phyloP scores from a whole-genome alignment of 2,797 vertebrate genomes.

The Melanotaenia pygmaea region DNA sequence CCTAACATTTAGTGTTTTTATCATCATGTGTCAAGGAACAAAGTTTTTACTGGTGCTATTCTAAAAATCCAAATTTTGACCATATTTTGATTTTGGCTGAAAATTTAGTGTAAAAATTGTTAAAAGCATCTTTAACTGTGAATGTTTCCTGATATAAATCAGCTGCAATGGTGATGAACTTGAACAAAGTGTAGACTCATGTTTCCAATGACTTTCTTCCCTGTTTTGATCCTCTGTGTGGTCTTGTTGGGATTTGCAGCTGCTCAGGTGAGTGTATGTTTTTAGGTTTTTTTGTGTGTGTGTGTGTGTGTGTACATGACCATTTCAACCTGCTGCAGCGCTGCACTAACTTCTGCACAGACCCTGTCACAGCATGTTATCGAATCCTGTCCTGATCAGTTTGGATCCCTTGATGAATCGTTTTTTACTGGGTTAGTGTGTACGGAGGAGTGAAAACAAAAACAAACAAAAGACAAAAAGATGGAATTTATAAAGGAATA shows the following conservation, averaged over 20 bases:
- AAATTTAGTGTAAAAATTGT: too few species aligned
- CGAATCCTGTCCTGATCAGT: background rate
- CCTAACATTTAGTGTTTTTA: too few species aligned
- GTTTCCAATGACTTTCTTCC: background rate
- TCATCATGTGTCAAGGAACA: too few species aligned
- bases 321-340: background rate
- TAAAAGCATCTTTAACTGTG: too few species aligned
- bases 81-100: too few species aligned
- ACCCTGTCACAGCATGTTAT: background rate
- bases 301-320: constrained; percentile 23
- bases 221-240: constrained; percentile 10
- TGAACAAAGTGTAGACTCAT: background rate
- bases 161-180: background rate
- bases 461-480: too few species aligned
- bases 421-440: background rate
- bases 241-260: constrained; percentile 43
- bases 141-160: background rate
- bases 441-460: too few species aligned
- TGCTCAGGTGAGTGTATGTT: constrained; percentile 65
- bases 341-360: background rate
- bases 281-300: background rate
- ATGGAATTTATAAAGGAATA: too few species aligned
- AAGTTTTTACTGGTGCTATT: too few species aligned
- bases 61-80: too few species aligned
- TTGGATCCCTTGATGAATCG: background rate